phyloP scores from a whole-genome alignment of 2,888 invertebrate genomes.

The Diarsia dahlii region DNA sequence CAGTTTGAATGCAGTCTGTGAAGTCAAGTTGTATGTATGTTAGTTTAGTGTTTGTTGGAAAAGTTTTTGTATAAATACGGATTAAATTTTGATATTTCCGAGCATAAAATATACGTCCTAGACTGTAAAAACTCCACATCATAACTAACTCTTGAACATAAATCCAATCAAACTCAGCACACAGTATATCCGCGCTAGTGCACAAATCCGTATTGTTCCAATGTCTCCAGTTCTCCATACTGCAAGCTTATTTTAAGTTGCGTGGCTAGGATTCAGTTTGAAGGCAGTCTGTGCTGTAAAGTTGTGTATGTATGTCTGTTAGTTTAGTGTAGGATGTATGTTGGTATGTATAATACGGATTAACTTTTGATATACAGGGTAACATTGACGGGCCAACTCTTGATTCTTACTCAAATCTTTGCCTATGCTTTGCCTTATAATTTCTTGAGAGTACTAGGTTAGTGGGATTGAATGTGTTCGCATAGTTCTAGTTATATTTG shows the following conservation, averaged over 20 bases:
- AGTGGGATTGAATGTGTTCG: no score
- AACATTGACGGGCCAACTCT: no score
- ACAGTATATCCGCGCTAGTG: conserved; percentile 1
- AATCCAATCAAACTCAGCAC: conserved; percentile 26
- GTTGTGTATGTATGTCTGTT: neutral
- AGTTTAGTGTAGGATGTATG: neutral
- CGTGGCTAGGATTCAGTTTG: neutral
- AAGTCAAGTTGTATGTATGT: neutral
- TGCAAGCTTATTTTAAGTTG: conserved; percentile 16
- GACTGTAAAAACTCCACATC: no score
- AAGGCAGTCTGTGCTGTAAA: neutral
- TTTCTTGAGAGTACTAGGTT: no score
- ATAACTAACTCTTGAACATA: neutral
- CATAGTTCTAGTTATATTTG: neutral
- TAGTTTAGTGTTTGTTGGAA: no score
- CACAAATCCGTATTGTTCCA: conserved; percentile 31
- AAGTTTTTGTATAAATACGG: neutral
- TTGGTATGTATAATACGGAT: neutral
- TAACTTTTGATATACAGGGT: neutral
- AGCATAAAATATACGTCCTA: no score
- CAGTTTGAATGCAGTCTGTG: neutral
- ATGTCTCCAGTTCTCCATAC: conserved; percentile 6
- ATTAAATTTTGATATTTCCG: neutral
- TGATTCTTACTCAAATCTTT: neutral
- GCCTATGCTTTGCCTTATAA: neutral